Percentiles rank a stretch among this genome's conserved stretches.
Conservation (phyloP, 2,797 vertebrate genomes). For the Phoeniculus purpureus region DNA sequence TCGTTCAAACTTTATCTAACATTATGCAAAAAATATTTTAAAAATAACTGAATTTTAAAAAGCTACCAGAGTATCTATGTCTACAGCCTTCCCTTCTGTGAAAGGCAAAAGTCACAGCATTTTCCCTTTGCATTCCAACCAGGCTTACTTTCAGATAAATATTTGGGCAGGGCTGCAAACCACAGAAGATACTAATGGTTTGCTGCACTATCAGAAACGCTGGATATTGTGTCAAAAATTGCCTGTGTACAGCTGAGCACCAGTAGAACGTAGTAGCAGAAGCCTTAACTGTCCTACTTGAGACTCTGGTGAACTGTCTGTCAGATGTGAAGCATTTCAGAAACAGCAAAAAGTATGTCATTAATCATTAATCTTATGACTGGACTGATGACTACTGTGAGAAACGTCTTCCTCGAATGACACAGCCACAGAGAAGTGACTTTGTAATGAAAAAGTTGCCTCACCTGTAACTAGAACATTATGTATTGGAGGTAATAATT, state of each 20-base stretch:
- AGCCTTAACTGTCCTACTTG: not conserved
- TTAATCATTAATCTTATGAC: not conserved
- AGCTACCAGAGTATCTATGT: not conserved
- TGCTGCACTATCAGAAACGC: not conserved
- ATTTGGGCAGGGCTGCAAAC: not conserved
- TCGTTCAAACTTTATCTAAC: not conserved
- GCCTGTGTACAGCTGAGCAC: not conserved
- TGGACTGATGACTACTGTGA: conserved; percentile 2
- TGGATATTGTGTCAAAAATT: not conserved
- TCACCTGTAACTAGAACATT: not conserved
- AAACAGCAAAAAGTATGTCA: conserved; percentile 8
- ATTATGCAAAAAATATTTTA: not conserved
- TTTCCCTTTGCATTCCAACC: not conserved
- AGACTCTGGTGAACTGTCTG: not conserved
- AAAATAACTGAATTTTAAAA: not conserved
- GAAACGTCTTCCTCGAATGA: not conserved
- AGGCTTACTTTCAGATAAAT: not conserved
- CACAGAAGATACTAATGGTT: not conserved
- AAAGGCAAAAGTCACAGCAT: not conserved
- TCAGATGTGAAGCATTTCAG: not conserved
- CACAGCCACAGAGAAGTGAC: not conserved
- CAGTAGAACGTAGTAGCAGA: not conserved
- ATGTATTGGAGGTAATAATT: conserved; percentile 27
- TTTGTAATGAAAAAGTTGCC: conserved; percentile 16
- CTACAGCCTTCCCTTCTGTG: not conserved